Conservation (phyloP, 2,797 vertebrate species). For the Takifugu ocellatus region DNA sequence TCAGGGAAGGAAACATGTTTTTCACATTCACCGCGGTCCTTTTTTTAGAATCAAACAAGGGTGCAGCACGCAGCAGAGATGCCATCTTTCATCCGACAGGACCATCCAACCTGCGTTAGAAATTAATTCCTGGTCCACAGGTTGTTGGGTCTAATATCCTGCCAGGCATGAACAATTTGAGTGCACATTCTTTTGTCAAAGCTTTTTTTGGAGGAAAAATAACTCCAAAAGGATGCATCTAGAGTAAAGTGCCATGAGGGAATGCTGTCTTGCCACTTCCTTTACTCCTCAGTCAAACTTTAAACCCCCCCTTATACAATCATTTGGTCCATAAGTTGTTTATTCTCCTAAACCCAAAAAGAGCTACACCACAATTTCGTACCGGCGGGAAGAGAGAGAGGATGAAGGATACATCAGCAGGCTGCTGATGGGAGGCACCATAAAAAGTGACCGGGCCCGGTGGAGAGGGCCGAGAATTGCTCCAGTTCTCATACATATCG, state of each 20-base stretch:
- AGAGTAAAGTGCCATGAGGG: conserved; percentile 1
- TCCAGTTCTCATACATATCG: conserved; percentile 64
- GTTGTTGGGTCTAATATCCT: conserved; percentile 29
- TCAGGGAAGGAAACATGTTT: conserved; percentile 34
- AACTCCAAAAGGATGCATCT: conserved; percentile 17
- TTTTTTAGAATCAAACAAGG: conserved; percentile 17
- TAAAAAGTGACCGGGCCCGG: conserved; percentile 54
- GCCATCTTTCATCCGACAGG: neutral
- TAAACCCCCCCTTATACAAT: conserved; percentile 37
- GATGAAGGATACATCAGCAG: conserved; percentile 38
- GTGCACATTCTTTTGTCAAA: conserved; percentile 35
- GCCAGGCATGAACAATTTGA: conserved; percentile 9
- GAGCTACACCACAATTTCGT: neutral
- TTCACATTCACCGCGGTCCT: conserved; percentile 16
- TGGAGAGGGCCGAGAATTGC: conserved; percentile 48
- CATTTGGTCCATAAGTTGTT: conserved; percentile 45
- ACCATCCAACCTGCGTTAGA: neutral
- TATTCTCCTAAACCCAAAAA: conserved; percentile 40
- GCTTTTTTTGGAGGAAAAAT: conserved; percentile 11
- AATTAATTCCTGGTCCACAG: conserved; percentile 38
- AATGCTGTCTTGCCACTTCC: conserved; percentile 19
- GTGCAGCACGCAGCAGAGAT: neutral
- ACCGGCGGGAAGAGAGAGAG: conserved; percentile 7
- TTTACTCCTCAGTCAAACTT: conserved; percentile 46
- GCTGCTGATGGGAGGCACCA: conserved; percentile 51